These are phyloP conservation scores for Amblyopsis rosae DNA, from an alignment of 2,113 vertebrate genomes.

Conservation along the genomic window DNA sequence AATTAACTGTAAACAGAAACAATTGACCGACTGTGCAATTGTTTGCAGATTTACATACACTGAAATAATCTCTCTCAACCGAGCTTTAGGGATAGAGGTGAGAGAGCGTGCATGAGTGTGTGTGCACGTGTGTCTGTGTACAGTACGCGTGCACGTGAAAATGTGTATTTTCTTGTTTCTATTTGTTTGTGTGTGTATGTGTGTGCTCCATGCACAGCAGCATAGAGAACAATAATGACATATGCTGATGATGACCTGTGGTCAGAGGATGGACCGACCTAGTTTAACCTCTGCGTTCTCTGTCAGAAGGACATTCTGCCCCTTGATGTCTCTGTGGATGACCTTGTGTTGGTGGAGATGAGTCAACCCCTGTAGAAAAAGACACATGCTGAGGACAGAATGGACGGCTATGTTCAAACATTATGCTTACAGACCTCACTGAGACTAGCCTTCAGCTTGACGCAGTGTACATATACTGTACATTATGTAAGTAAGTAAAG, in stretches of 20 bases:
- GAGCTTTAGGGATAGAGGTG: constrained; percentile 12
- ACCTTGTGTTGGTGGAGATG: constrained; percentile 92
- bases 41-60: constrained; percentile 26
- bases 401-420: background rate
- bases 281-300: constrained; percentile 91
- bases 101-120: background rate
- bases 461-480: too few species aligned
- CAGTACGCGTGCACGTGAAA: too few species aligned
- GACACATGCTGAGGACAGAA: constrained; percentile 3
- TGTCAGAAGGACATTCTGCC: constrained; percentile 90
- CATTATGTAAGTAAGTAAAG: too few species aligned
- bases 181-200: background rate
- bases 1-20: constrained; percentile 31
- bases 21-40: constrained; percentile 11
- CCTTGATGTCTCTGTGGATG: constrained; percentile 94
- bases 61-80: too few species aligned
- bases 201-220: constrained; percentile 32
- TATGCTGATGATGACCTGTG: too few species aligned
- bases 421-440: background rate
- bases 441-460: too few species aligned
- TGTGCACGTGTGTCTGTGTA: background rate
- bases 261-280: constrained; percentile 72
- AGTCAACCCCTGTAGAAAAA: constrained; percentile 80
- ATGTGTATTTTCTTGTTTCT: background rate
- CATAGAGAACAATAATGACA: background rate